Conservation (phyloP, 2,797 vertebrate species). For the Danionella dracula region DNA sequence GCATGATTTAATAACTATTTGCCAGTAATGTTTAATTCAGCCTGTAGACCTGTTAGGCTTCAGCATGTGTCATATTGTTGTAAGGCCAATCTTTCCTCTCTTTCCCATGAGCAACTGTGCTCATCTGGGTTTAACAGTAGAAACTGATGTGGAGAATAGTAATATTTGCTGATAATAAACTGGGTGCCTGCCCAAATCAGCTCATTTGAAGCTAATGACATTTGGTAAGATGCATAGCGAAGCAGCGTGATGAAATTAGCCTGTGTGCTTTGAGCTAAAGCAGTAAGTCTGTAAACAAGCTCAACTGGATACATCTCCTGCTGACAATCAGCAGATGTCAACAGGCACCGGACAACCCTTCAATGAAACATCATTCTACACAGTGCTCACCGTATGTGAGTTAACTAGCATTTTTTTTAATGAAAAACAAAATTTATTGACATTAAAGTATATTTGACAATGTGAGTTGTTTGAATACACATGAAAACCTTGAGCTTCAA, state of each 20-base stretch:
- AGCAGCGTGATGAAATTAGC: slow-evolving; percentile 66
- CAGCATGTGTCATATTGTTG: slow-evolving; percentile 52
- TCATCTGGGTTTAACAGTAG: slow-evolving; percentile 49
- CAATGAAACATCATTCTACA: slow-evolving; percentile 53
- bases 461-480: no score
- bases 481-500: no score
- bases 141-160: slow-evolving; percentile 44
- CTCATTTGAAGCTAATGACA: slow-evolving; percentile 65
- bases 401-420: no score
- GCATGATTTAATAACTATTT: no score
- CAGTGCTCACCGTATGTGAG: not conserved
- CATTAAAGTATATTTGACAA: no score
- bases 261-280: slow-evolving; percentile 50
- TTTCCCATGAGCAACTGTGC: slow-evolving; percentile 31
- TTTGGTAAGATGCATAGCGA: slow-evolving; percentile 68
- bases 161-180: slow-evolving; percentile 57
- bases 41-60: slow-evolving; percentile 20
- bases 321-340: slow-evolving; percentile 68
- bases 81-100: slow-evolving; percentile 5
- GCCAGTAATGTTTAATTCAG: no score
- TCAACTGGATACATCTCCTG: slow-evolving; percentile 50
- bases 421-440: no score
- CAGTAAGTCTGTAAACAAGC: slow-evolving; percentile 56
- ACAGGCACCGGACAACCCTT: slow-evolving; percentile 37
- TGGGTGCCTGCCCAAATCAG: slow-evolving; percentile 60